phyloP scores from a whole-genome alignment of 1,140 invertebrate species.

The Drepana arcuata region DNA sequence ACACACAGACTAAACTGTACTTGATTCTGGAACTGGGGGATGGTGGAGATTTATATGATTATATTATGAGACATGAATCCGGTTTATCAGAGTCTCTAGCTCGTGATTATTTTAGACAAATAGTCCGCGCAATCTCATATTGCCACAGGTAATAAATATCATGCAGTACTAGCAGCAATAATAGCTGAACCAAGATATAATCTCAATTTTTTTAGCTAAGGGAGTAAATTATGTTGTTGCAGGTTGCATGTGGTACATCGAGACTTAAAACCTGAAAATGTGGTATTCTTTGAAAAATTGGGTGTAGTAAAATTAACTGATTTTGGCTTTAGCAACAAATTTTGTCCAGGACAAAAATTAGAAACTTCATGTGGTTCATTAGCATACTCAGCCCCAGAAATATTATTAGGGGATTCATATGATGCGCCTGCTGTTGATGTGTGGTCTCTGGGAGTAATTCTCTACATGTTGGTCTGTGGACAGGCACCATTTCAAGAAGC shows the following conservation, averaged over 20 bases:
- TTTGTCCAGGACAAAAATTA: constrained; percentile 96
- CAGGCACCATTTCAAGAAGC: constrained; percentile 98
- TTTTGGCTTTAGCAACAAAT: constrained; percentile 99
- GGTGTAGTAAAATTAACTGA: constrained; percentile 99
- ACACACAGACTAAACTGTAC: constrained; percentile 96
- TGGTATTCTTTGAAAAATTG: constrained; percentile 98
- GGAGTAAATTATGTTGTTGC: too few relatives aligned
- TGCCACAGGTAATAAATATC: constrained; percentile 98
- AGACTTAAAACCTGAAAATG: constrained; percentile 99
- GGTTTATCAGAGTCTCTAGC: constrained; percentile 85
- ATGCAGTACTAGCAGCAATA: too few relatives aligned
- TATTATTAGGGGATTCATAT: constrained; percentile 95
- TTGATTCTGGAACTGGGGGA: constrained; percentile 98
- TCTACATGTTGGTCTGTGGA: constrained; percentile 98
- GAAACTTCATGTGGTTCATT: constrained; percentile 99
- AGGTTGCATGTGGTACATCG: constrained; percentile 90
- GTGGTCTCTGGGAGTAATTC: constrained; percentile 98
- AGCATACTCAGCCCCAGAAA: constrained; percentile 99
- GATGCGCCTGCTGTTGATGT: constrained; percentile 97
- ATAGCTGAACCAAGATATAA: too few relatives aligned
- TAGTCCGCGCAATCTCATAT: constrained; percentile 97
- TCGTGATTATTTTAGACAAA: constrained; percentile 95
- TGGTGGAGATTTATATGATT: constrained; percentile 99
- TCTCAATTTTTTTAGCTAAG: too few relatives aligned
- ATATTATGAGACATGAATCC: constrained; percentile 96